phyloP scores from a whole-genome alignment of 2,797 vertebrate species.

The Buphagus erythrorhynchus region DNA sequence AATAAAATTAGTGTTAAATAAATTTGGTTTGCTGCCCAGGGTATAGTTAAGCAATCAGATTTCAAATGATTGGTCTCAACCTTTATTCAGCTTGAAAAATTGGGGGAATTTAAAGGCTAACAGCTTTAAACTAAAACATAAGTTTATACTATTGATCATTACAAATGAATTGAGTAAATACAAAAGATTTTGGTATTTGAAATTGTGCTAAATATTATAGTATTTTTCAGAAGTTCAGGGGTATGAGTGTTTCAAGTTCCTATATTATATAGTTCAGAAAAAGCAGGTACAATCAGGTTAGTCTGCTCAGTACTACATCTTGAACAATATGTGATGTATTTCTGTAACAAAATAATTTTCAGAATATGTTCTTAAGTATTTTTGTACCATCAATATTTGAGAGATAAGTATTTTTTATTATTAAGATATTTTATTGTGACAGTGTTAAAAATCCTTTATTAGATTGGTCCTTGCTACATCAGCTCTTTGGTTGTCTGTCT shows the following conservation, averaged over 20 bases:
- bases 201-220: neutral
- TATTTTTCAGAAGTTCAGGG: neutral
- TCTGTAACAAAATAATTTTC: neutral
- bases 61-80: conserved; percentile 8
- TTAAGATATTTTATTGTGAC: neutral
- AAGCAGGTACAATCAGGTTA: neutral
- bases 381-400: neutral
- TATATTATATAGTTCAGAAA: neutral
- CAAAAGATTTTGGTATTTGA: neutral
- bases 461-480: neutral
- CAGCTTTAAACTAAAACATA: neutral
- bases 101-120: conserved; percentile 7
- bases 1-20: conserved; percentile 40
- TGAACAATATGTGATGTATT: neutral
- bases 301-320: neutral
- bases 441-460: neutral
- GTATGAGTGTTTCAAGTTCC: neutral
- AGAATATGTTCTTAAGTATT: neutral
- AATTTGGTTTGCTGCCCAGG: neutral
- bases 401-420: neutral
- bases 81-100: conserved; percentile 19
- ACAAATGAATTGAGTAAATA: neutral
- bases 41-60: conserved; percentile 23
- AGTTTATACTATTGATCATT: neutral
- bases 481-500: neutral